Evolutionary conservation across 2,113 vertebrate genomes (phyloP).

Genomic region (Gobiocypris rarus): DNA sequence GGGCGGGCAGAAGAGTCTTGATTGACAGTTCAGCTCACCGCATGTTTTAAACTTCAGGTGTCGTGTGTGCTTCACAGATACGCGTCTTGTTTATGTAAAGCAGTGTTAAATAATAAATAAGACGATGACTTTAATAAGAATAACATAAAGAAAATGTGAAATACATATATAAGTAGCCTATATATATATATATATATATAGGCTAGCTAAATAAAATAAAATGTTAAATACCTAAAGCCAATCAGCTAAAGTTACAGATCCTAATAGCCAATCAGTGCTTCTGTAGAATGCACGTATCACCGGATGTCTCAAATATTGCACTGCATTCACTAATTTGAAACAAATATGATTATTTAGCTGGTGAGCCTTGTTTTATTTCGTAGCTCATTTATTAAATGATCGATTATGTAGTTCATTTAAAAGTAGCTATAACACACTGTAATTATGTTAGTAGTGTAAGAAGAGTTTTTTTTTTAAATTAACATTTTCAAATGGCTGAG

Average conservation of each 20-base stretch:
- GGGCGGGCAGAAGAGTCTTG: conserved; percentile 58
- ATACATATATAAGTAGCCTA: not conserved
- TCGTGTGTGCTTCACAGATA: not conserved
- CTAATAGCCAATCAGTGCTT: not conserved
- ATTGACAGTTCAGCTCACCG: conserved; percentile 59
- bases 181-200: no score
- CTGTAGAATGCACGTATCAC: not conserved
- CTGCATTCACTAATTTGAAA: not conserved
- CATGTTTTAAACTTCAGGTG: conserved; percentile 24
- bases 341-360: not conserved
- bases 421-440: not conserved
- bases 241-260: conserved; percentile 10
- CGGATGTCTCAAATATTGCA: not conserved
- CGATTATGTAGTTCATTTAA: not conserved
- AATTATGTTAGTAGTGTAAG: not conserved
- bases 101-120: not conserved
- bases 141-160: not conserved
- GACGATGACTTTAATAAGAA: not conserved
- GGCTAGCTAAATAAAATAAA: not conserved
- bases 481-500: not conserved
- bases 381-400: not conserved
- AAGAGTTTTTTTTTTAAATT: no score
- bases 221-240: conserved; percentile 14
- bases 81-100: not conserved
- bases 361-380: not conserved